A percentile compares a stretch with the other conserved stretches of the same genome.
These are phyloP conservation scores for Polylopha cassiicola DNA, from an alignment of 2,888 invertebrate genomes.

Conservation along the genomic window DNA sequence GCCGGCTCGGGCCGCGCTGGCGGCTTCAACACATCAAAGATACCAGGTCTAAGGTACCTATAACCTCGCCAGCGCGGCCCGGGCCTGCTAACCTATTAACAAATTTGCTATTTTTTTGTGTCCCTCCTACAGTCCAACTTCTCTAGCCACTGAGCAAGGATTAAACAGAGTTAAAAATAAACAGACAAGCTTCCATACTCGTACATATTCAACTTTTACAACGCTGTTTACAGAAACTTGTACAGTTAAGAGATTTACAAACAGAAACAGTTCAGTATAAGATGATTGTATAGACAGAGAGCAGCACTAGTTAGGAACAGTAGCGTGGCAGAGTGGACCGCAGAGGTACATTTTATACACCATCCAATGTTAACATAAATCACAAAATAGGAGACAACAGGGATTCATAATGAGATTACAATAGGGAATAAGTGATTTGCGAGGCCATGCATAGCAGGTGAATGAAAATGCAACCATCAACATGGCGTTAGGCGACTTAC, in stretches of 20 bases:
- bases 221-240: slow-evolving; percentile 5
- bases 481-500: slow-evolving; percentile 60
- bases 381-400: slow-evolving; percentile 53
- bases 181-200: slow-evolving; percentile 19
- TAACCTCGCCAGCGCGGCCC: too few species aligned
- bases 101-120: slow-evolving; percentile 69
- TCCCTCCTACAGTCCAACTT: slow-evolving; percentile 45
- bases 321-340: slow-evolving; percentile 23
- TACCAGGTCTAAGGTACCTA: too few species aligned
- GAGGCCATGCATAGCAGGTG: slow-evolving; percentile 73
- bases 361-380: slow-evolving; percentile 69
- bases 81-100: slow-evolving; percentile 46
- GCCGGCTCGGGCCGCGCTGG: slow-evolving; percentile 1
- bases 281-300: slow-evolving; percentile 4
- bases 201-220: slow-evolving; percentile 10
- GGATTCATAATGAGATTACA: slow-evolving; percentile 75
- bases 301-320: too few species aligned
- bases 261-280: too few species aligned
- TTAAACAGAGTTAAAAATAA: slow-evolving; percentile 21
- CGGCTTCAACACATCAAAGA: not conserved
- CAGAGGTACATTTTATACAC: slow-evolving; percentile 50
- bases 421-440: slow-evolving; percentile 56
- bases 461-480: slow-evolving; percentile 69
- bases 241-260: too few species aligned
- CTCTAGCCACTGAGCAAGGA: slow-evolving; percentile 25